Evolutionary conservation across 2,888 invertebrate species (phyloP), one percentile per base, ranked within the genome.

Genomic region (Abrostola tripartita): DNA sequence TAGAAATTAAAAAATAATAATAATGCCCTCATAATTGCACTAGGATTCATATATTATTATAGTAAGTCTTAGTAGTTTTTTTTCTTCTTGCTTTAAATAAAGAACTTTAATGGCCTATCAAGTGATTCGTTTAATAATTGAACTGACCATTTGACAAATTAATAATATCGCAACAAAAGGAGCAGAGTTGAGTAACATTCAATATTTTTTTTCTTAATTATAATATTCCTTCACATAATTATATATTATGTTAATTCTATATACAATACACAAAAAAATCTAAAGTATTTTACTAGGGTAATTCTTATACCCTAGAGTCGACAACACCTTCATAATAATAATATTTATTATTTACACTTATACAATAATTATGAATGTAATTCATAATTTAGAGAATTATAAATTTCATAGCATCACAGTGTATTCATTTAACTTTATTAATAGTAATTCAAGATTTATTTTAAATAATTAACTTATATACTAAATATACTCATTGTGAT

Each of bases 401-500:
- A 83, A 81, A 80, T 87, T 89, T 89, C 78, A 88, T 92, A 93
- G 91, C 92, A 94, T 94, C 94, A 94, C 94, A 94, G 94, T 93
- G 91, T 90, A 91, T 92, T 92, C 87, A 78, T 65, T 81, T 77
- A 68, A 71, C 38, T 65, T 65, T 66, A 68, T 65, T 74, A 58
- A 71, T 74, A 74, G 69, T 72, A 76, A 73, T 76, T 72, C 56
- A 74, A 66, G 68, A 52, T 78, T 64, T 58, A 63, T 56, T 62
- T 68, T 61, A 37, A 73, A 68, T 64, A 54, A 68, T 52, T 62
- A 72, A 56, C 65, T 69, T 66, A 78, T n/a, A 47, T 38, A 8
- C 64, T 78, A 78, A 61, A 53, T 62, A 59, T 54, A 67, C 68
- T 68, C 56, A 76, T 67, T 53, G 61, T 56, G 51, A 72, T 71